Evolutionary conservation across 2,888 invertebrate species (phyloP), one percentile per base, ranked within the genome.

Genomic region (Colostygia pectinataria): DNA sequence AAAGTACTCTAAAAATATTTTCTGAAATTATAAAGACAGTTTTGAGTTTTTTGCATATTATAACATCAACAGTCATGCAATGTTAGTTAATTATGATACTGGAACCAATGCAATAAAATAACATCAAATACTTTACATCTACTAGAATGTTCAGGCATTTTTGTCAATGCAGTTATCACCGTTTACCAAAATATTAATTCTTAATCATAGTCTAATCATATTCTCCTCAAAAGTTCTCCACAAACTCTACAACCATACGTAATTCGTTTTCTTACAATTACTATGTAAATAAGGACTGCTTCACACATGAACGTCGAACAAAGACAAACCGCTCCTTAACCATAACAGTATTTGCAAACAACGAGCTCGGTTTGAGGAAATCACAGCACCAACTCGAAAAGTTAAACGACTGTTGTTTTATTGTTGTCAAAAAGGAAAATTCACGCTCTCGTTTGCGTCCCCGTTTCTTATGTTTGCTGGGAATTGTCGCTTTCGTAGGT

Each of bases 331-430:
- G 13, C 48, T 32, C 42, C 32, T 48, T 33, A 40, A 39, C 33
- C 57, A 36, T 33, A 53, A 46, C 43, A 45, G 61, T 65, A 64
- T 69, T 66, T 48, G 56, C 31, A 45, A 53, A 54, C 55, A 63
- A 61, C 65, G 52, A 59, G 39, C 54, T 51, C 38, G 48, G 59
- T 58, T 52, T 58, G 38, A 54, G 57, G 53, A 63, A 71, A 64
- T 57, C 59, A 59, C 64, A 58, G 64, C 59, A 61, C 60, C 74
- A 73, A 77, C 76, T 73, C 58, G 69, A 71, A 79, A 80, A 80
- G 80, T 80, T 80, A 71, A 72, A 81, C 74, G 74, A 74, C 77
- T 68, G 68, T 80, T 80, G 77, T 79, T 79, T 68, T 61, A 68
- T 60, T 67, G 68, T 74, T 77, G 71, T 78, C 75, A 75, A 76